phyloP scores from a whole-genome alignment of 1,140 invertebrate species.

The Drosophila tropicalis region DNA sequence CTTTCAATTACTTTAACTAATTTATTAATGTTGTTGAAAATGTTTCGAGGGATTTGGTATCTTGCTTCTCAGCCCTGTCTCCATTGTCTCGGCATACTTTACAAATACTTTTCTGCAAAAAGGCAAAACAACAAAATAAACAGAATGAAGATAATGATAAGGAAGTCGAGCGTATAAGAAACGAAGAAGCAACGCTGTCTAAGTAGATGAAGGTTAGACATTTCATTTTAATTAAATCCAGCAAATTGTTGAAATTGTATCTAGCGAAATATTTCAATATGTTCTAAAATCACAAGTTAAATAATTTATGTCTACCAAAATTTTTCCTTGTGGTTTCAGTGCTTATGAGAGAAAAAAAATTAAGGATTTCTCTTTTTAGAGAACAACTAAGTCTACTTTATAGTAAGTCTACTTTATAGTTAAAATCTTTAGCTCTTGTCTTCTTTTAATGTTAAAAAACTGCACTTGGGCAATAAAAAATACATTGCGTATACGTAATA shows the following conservation, averaged over 20 bases:
- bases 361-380: too few species aligned
- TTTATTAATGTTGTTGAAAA: constrained; percentile 32
- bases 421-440: too few species aligned
- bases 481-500: too few species aligned
- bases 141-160: not conserved
- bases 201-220: constrained; percentile 17
- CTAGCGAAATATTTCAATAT: not conserved
- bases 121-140: not conserved
- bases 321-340: not conserved
- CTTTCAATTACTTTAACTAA: constrained; percentile 32
- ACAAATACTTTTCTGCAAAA: constrained; percentile 10
- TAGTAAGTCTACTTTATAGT: too few species aligned
- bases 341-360: too few species aligned
- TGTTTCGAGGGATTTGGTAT: constrained; percentile 24
- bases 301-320: not conserved
- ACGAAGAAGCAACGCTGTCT: not conserved
- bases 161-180: not conserved
- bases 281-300: not conserved
- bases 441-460: too few species aligned
- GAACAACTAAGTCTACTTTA: too few species aligned
- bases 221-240: constrained; percentile 19
- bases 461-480: too few species aligned
- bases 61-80: not conserved
- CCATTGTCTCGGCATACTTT: constrained; percentile 12
- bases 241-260: constrained; percentile 10